phyloP scores from a whole-genome alignment of 1,140 invertebrate genomes.

The Atta cephalotes region DNA sequence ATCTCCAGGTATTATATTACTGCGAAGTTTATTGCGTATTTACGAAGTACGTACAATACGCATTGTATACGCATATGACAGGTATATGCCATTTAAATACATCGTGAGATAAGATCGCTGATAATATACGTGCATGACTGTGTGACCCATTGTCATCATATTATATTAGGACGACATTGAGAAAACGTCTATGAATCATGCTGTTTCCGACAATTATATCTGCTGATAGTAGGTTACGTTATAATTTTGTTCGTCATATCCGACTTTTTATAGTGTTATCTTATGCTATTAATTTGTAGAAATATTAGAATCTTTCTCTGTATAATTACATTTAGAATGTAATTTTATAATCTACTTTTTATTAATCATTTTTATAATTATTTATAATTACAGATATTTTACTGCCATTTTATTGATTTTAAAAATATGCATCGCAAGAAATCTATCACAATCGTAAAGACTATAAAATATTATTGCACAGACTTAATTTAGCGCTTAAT shows the following conservation, averaged over 20 bases:
- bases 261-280: background rate
- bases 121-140: constrained; percentile 20
- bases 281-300: background rate
- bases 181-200: constrained; percentile 33
- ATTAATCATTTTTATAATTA: background rate
- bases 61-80: background rate
- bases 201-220: constrained; percentile 65
- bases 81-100: constrained; percentile 39
- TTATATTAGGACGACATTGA: constrained; percentile 49
- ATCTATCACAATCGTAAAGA: background rate
- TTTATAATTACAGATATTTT: background rate
- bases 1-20: background rate
- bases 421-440: background rate
- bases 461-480: constrained; percentile 8
- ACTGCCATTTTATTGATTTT: background rate
- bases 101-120: constrained; percentile 50
- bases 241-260: constrained; percentile 24
- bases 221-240: constrained; percentile 45
- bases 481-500: background rate
- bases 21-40: background rate
- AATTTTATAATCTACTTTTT: background rate
- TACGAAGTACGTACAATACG: background rate
- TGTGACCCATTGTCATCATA: constrained; percentile 11
- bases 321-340: background rate
- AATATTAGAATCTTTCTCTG: background rate